Base-by-base conservation (phyloP, 2,888 invertebrate species). In the Eupithecia abbreviata region DNA sequence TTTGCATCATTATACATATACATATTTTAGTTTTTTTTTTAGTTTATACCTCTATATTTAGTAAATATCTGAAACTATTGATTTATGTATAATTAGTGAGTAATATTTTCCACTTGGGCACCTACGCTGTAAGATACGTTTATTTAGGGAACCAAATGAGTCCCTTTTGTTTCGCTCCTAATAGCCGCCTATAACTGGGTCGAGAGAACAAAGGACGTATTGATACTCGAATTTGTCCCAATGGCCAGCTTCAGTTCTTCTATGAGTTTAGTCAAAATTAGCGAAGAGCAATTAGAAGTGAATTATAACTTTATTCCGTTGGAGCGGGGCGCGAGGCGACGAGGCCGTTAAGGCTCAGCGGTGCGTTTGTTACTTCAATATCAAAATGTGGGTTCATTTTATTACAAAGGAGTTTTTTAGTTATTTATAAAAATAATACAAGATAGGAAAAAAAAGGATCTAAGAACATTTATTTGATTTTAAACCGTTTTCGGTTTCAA, bases 221-320 rank as follows among this genome's bases (percentile, higher is more conserved):
- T 67, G 43, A 67, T 15, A 42, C 42, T 7, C 13, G 42, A 13
- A 42, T 55, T n/a, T n/a, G 43, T 43, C 6, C 45, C 45, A 45
- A 30, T 13, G 15, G 18, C 13, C 76, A 75, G 73, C 75, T 75
- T 70, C 71, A 74, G 58, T 77, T 18, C 10, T 12, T 12, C 10
- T 47, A 70, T 72, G 72, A 82, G 79, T 83, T 83, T 80, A 75
- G 79, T 70, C 75, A 82, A 76, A 82, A 82, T 83, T 85, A 83
- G 82, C 72, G 72, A 43, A 82, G 72, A 74, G 69, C 85, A 85
- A 87, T 89, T 87, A 86, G 81, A 83, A 81, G 80, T 74, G 82
- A 84, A 87, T 88, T 88, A 89, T 88, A 89, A 85, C 84, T 80
- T 68, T 84, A 85, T 76, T 76, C 73, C 77, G 81, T 76, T 74